Percentiles rank a stretch among this genome's conserved stretches.
Conservation (phyloP, 2,797 vertebrate genomes). For the Schizopygopsis pylzovi region DNA sequence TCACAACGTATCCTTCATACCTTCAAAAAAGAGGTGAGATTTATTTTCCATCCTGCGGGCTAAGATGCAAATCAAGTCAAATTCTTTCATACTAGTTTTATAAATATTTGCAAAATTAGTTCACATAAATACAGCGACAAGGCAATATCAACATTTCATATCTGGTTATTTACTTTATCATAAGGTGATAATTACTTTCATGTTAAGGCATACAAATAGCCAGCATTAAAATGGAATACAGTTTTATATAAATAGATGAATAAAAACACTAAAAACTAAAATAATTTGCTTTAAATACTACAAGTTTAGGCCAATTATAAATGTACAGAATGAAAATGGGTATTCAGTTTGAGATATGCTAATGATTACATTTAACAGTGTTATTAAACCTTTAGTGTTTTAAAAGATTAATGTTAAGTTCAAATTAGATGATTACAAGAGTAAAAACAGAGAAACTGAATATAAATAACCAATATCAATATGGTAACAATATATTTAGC, state of each 20-base stretch:
- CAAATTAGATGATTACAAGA: neutral
- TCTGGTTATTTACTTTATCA: neutral
- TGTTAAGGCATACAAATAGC: neutral
- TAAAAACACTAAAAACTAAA: neutral
- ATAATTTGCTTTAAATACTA: neutral
- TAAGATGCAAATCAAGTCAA: constrained; percentile 35
- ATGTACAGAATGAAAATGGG: neutral
- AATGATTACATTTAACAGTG: neutral
- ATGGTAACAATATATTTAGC: neutral
- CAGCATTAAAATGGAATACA: neutral
- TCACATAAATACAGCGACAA: neutral
- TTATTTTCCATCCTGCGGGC: neutral
- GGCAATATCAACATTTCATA: neutral
- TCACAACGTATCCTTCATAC: constrained; percentile 29
- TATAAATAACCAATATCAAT: neutral
- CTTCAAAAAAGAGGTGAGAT: constrained; percentile 29
- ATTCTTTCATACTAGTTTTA: constrained; percentile 1
- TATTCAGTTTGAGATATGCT: neutral
- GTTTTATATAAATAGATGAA: neutral
- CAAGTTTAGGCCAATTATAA: no score
- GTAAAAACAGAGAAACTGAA: no score
- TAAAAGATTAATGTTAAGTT: neutral
- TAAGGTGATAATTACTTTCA: neutral
- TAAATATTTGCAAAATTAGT: neutral
- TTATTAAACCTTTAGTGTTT: neutral